These are phyloP conservation scores for Arge pagana DNA, from an alignment of 2,888 invertebrate genomes.

Conservation along the genomic window DNA sequence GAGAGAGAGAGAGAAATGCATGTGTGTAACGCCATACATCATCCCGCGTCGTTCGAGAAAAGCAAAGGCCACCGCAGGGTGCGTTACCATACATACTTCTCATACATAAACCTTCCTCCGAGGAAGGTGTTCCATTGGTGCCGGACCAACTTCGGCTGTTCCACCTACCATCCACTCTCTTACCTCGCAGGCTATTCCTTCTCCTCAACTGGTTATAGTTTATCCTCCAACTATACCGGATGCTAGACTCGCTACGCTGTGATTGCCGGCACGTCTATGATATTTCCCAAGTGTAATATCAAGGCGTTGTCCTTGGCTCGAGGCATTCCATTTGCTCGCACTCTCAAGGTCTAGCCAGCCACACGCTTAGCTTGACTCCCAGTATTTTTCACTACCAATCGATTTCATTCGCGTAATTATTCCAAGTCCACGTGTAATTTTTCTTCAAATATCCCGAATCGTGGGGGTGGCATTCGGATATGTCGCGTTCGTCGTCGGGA, in stretches of 20 bases:
- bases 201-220: constrained; percentile 12
- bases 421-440: too few relatives aligned
- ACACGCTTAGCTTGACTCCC: too few relatives aligned
- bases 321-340: too few relatives aligned
- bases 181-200: constrained; percentile 8
- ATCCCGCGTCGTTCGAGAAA: constrained; percentile 52
- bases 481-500: too few relatives aligned
- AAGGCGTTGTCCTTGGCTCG: too few relatives aligned
- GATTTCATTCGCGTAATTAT: too few relatives aligned
- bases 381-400: too few relatives aligned
- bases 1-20: constrained; percentile 37
- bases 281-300: too few relatives aligned
- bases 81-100: constrained; percentile 50
- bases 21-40: constrained; percentile 58
- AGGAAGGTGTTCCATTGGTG: constrained; percentile 17
- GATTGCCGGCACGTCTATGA: too few relatives aligned
- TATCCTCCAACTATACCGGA: not conserved
- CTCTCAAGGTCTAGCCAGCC: too few relatives aligned
- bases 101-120: not conserved
- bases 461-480: too few relatives aligned
- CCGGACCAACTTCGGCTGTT: constrained; percentile 15
- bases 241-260: not conserved
- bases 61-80: constrained; percentile 57
- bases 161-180: constrained; percentile 18
- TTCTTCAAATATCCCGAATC: too few relatives aligned